Conservation (phyloP, 1,140 invertebrate species). For the Akabosia matsudoensis region DNA sequence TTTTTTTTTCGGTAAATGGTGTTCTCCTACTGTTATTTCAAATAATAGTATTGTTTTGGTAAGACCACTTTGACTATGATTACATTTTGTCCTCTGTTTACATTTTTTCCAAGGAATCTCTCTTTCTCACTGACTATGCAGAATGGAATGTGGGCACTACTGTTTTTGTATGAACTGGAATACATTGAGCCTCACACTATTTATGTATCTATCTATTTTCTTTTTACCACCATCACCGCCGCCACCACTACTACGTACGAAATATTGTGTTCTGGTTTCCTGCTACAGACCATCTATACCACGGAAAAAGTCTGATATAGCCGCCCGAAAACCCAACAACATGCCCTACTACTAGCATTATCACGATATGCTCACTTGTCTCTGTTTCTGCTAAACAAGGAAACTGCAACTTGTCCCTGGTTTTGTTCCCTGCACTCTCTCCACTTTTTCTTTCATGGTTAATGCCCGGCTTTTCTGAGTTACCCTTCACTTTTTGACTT, state of each 20-base stretch:
- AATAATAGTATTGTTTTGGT: not conserved
- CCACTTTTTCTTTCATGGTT: not conserved
- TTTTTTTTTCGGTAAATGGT: not conserved
- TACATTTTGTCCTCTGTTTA: not conserved
- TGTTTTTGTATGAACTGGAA: not conserved
- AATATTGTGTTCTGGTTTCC: not conserved
- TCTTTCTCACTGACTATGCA: not conserved
- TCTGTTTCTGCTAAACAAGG: conserved; percentile 11
- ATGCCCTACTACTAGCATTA: not conserved
- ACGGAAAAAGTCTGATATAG: not conserved
- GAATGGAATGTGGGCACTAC: not conserved
- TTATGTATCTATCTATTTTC: not conserved
- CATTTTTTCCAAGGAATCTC: too few species aligned
- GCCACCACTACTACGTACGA: not conserved
- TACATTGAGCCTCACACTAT: not conserved
- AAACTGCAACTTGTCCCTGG: conserved; percentile 21
- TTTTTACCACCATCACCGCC: not conserved
- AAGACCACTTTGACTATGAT: not conserved
- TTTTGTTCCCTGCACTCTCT: conserved; percentile 23
- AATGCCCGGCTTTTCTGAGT: conserved; percentile 22
- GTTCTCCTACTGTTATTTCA: not conserved
- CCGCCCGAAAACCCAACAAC: not conserved
- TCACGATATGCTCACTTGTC: conserved; percentile 18
- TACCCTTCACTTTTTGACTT: conserved; percentile 25
- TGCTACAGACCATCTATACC: not conserved